A percentile compares a stretch with the other conserved stretches of the same genome.
phyloP scores from a whole-genome alignment of 2,797 vertebrate genomes.

The Eulemur rubriventer region DNA sequence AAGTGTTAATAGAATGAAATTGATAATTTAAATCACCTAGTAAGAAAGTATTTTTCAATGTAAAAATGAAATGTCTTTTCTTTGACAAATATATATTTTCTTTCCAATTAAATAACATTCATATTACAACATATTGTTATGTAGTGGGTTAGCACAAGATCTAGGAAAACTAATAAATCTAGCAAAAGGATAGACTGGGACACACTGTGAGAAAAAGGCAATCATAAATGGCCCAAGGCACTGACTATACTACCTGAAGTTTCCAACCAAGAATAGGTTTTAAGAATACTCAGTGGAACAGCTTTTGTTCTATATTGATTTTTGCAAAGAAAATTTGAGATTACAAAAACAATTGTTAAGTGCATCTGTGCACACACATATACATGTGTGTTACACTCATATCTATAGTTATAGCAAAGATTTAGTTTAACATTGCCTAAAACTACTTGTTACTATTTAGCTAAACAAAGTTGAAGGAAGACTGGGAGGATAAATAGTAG shows the following conservation, averaged over 20 bases:
- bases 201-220: conserved; percentile 16
- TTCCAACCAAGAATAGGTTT: not conserved
- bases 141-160: not conserved
- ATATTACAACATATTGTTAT: not conserved
- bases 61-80: conserved; percentile 7
- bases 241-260: not conserved
- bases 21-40: not conserved
- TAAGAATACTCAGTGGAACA: not conserved
- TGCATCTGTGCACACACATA: not conserved
- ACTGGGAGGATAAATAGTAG: not conserved
- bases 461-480: not conserved
- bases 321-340: not conserved
- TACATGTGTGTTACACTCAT: not conserved
- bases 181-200: not conserved
- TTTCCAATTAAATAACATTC: conserved; percentile 40
- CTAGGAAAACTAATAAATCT: not conserved
- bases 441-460: not conserved
- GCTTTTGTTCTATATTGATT: not conserved
- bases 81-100: conserved; percentile 23
- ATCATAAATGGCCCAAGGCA: not conserved
- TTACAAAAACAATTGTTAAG: not conserved
- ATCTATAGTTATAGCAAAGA: not conserved
- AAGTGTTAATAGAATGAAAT: not conserved
- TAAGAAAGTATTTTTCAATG: conserved; percentile 29
- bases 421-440: not conserved